phyloP scores from a whole-genome alignment of 1,140 invertebrate genomes.

The Diorhabda carinulata region DNA sequence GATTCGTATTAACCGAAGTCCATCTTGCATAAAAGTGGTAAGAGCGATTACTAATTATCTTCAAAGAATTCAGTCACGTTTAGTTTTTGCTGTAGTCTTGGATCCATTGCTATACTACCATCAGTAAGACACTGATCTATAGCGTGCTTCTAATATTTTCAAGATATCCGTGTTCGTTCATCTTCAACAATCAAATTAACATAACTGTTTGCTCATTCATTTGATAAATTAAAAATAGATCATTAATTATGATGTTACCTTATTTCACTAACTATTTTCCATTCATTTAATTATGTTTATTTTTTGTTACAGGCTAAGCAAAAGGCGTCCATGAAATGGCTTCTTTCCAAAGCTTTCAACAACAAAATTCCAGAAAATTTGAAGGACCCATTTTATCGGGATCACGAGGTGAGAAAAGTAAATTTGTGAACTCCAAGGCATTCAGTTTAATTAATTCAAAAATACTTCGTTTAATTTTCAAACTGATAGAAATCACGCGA shows the following conservation, averaged over 20 bases:
- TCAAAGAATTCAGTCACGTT: too few relatives aligned
- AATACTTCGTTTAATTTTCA: too few relatives aligned
- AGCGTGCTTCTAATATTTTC: neutral
- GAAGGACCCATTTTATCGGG: constrained; percentile 89
- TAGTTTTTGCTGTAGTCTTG: neutral
- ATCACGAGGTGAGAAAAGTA: constrained; percentile 74
- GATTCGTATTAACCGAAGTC: too few relatives aligned
- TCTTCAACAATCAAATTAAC: neutral
- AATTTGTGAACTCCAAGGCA: neutral
- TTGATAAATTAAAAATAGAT: neutral
- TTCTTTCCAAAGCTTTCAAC: constrained; percentile 94
- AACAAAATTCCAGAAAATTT: constrained; percentile 92
- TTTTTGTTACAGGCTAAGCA: constrained; percentile 84
- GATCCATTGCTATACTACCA: too few relatives aligned
- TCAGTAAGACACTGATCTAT: neutral
- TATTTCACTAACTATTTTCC: neutral
- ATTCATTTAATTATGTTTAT: constrained; percentile 1
- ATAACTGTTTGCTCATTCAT: neutral
- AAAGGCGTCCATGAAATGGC: constrained; percentile 94
- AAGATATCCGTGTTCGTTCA: neutral
- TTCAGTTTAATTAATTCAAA: too few relatives aligned
- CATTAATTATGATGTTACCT: neutral
- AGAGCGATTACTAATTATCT: too few relatives aligned
- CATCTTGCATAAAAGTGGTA: too few relatives aligned
- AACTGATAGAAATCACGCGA: too few relatives aligned